Base-by-base conservation (phyloP, 2,113 vertebrate genomes). In the Gymnorhina tibicen region DNA sequence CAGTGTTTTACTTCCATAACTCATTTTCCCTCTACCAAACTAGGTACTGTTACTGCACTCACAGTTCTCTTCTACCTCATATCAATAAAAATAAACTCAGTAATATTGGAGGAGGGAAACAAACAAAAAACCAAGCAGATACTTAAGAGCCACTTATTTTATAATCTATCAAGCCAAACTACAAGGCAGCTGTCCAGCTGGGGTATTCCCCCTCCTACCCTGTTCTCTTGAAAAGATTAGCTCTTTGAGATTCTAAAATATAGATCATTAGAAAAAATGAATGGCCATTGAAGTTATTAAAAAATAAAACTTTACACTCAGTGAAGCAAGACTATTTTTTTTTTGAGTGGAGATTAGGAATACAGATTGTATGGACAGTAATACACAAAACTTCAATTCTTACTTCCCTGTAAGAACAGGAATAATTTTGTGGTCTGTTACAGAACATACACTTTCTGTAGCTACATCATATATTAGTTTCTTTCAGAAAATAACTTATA, bases 151-250 rank as follows among this genome's bases (percentile, higher is more conserved):
- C 44, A 46, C 18, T 44, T 44, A 19, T 44, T 70, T 84, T 9
- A n/a, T 15, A 55, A 60, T 9, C 28, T 55, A n/a, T 12, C 20
- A 50, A 37, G 11, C 3, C 16, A 37, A 75, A 39, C 6, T 32
- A 24, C 5, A 63, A 42, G 21, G 20, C 5, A 64, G 32, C 27
- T 56, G n/a, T 73, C 66, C 32, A 66, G 14, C 7, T 64, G 10
- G 7, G 10, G 42, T 67, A 17, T 6, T 2, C 5, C 22, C 10
- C 1, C 1, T 3, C 5, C 10, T 10, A 14, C 3, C 6, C 10
- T 53, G 18, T 41, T 63, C 3, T 68, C 33, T 56, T 44, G 8
- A 13, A 49, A 84, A 78, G 30, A 17, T 33, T 10, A 60, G 9
- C n/a, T 72, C 39, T 69, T 82, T 58, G 5, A 44, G n/a, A n/a